Conservation (phyloP, 2,797 vertebrate genomes). For the Halcyon leucocephala region DNA sequence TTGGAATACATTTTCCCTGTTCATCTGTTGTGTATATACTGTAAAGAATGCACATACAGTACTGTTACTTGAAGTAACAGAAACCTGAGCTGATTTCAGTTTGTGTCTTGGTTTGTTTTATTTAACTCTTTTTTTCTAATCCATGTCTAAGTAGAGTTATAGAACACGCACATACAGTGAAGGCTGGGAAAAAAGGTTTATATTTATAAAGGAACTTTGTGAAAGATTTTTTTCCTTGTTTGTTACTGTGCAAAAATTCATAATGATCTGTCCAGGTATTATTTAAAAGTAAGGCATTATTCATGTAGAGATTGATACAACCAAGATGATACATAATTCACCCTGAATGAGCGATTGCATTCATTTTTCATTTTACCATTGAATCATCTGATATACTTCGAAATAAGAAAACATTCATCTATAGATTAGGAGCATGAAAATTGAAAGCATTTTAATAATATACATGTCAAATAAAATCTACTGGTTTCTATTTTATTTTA, state of each 20-base stretch:
- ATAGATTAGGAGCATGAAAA: constrained; percentile 27
- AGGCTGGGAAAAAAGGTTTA: neutral
- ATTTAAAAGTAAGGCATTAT: constrained; percentile 33
- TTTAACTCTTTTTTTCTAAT: constrained; percentile 6
- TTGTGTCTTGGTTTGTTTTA: neutral
- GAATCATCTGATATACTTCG: constrained; percentile 52
- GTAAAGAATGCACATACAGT: neutral
- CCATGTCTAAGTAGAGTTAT: constrained; percentile 22
- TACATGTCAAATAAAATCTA: constrained; percentile 19
- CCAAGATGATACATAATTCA: constrained; percentile 51
- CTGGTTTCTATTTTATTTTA: constrained; percentile 31
- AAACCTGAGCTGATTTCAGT: neutral
- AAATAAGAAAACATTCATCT: constrained; percentile 56
- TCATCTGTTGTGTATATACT: neutral
- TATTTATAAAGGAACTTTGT: neutral
- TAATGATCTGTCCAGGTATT: constrained; percentile 30
- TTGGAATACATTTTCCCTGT: constrained; percentile 29
- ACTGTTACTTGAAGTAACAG: neutral
- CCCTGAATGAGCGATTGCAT: neutral
- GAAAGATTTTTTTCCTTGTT: neutral
- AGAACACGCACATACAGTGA: neutral
- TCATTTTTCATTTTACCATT: constrained; percentile 64
- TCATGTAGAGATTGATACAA: constrained; percentile 38
- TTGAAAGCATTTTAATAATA: constrained; percentile 44
- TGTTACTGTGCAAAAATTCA: constrained; percentile 36